Conservation (phyloP, 2,113 vertebrate species). For the Poeciliopsis occidentalis region DNA sequence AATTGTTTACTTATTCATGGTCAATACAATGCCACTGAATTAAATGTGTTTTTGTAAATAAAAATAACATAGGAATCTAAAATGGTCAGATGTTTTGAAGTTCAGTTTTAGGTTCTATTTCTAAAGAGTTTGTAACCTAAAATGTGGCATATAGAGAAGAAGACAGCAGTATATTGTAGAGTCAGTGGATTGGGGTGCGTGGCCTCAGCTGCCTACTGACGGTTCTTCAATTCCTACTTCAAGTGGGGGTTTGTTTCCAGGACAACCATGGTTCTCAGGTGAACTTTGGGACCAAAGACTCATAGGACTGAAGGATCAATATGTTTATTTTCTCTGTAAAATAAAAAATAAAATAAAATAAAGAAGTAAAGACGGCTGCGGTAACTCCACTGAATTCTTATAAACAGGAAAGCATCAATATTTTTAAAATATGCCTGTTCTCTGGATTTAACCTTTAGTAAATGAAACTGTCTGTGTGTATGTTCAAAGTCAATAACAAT, state of each 20-base stretch:
- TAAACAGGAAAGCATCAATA: neutral
- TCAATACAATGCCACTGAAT: too few relatives aligned
- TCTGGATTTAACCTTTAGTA: neutral
- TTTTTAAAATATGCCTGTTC: neutral
- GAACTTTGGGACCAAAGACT: slow-evolving; percentile 75
- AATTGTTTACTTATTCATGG: too few relatives aligned
- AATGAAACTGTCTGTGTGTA: slow-evolving; percentile 5
- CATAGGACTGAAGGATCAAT: slow-evolving; percentile 43
- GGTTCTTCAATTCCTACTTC: slow-evolving; percentile 3
- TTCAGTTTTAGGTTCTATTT: neutral
- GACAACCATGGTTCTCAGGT: slow-evolving; percentile 55
- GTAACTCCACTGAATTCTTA: neutral
- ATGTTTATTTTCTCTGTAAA: slow-evolving; percentile 32
- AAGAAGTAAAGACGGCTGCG: neutral
- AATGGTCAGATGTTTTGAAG: neutral
- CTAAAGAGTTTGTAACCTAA: neutral
- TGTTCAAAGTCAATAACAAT: slow-evolving; percentile 19
- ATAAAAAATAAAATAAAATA: neutral
- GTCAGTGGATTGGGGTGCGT: neutral
- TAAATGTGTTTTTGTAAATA: too few relatives aligned
- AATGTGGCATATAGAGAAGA: neutral
- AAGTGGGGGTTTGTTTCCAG: slow-evolving; percentile 40
- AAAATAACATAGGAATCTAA: too few relatives aligned
- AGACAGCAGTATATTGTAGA: neutral
- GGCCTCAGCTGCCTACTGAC: slow-evolving; percentile 9